Base-by-base conservation (phyloP, 1,140 invertebrate genomes). In the Metaphire vulgaris region DNA sequence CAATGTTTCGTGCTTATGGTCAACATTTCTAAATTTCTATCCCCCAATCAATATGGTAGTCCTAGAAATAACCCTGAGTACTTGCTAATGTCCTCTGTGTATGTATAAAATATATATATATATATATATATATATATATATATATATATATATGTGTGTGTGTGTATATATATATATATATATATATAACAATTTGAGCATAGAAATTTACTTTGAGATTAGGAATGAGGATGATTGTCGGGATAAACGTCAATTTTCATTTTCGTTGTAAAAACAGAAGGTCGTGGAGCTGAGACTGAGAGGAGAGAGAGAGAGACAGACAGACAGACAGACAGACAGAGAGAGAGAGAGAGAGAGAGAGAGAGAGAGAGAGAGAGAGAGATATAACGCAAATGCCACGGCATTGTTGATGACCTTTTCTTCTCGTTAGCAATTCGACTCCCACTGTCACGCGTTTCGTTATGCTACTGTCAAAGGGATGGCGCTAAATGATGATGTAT, bases 251-350 rank as follows among this genome's bases (percentile, higher is more conserved):
- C n/a, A n/a, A n/a, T n/a, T n/a, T n/a, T n/a, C n/a, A n/a, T n/a
- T n/a, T n/a, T n/a, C n/a, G 41, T 12, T 56, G 21, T 6, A 56
- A 21, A 56, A 21, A 12, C 21, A 56, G 41, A 56, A 21, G 21
- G 41, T 56, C 41, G 41, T 56, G 41, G 21, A 56, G 21, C 41
- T 21, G 41, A 56, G 41, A 56, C 41, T 12, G 41, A 56, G 41
- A 56, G 6, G 41, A 64, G 74, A 70, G 69, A 69, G 74, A 34
- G 66, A 69, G 74, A 69, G 76, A 79, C 74, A 76, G 80, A 79
- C 79, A 75, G 78, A 80, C 79, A 64, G 67, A 56, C 33, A 56
- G 76, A 68, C 72, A 77, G 69, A 56, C 34, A 70, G 34, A 73
- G 69, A 71, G 74, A 76, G 65, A 76, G 77, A 69, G 41, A 74